Percentiles rank a stretch among this genome's conserved stretches.
These are phyloP conservation scores for Palaemon carinicauda DNA, from an alignment of 1,140 invertebrate genomes.

Conservation along the genomic window DNA sequence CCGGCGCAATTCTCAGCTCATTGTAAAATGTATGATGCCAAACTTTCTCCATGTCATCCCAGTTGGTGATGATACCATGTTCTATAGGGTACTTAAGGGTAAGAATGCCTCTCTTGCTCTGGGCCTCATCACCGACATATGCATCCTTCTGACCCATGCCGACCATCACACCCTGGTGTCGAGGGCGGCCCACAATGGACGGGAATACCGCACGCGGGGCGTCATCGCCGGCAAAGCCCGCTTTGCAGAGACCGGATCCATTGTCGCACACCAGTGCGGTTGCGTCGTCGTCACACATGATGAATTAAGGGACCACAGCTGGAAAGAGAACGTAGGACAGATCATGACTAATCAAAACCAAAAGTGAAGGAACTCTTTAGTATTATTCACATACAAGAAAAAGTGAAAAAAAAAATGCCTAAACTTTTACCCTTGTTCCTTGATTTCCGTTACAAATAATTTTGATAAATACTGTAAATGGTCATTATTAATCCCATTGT, in stretches of 20 bases:
- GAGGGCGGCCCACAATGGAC: slow-evolving; percentile 72
- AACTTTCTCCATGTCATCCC: slow-evolving; percentile 97
- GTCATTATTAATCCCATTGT: too few species aligned
- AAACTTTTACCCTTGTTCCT: too few species aligned
- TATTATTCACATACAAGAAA: too few species aligned
- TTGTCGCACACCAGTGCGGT: too few species aligned
- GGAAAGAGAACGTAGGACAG: too few species aligned
- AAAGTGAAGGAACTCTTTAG: too few species aligned
- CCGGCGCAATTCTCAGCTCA: slow-evolving; percentile 93
- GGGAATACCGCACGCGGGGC: slow-evolving; percentile 95
- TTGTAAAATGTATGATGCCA: slow-evolving; percentile 97
- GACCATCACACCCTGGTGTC: slow-evolving; percentile 84
- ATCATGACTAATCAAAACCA: too few species aligned
- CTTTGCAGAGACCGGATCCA: slow-evolving; percentile 64
- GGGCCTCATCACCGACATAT: slow-evolving; percentile 92
- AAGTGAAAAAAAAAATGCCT: too few species aligned
- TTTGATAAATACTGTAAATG: too few species aligned
- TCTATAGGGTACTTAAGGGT: slow-evolving; percentile 94
- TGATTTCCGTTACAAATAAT: too few species aligned
- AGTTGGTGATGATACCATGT: slow-evolving; percentile 95
- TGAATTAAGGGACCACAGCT: too few species aligned
- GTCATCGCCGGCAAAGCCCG: slow-evolving; percentile 81
- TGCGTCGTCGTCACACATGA: too few species aligned
- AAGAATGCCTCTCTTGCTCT: slow-evolving; percentile 90
- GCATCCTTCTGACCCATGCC: slow-evolving; percentile 94